Percentiles rank a stretch among this genome's conserved stretches.
Conservation (phyloP, 2,113 vertebrate species). For the Cryptoleucopteryx plumbea region DNA sequence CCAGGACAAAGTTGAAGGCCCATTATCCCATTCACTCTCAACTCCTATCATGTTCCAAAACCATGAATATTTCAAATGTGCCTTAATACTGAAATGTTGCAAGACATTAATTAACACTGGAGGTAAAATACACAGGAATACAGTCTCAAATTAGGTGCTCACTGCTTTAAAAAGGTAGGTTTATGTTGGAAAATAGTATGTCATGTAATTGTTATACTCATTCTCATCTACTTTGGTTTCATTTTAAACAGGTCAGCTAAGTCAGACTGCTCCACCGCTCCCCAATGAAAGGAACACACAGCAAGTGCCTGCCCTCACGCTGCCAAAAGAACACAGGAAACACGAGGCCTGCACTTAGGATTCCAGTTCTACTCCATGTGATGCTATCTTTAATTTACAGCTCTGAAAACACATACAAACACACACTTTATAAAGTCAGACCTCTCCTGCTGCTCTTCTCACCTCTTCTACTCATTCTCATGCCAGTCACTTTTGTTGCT, state of each 20-base stretch:
- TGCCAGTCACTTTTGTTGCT: neutral
- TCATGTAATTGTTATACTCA: neutral
- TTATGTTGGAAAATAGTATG: neutral
- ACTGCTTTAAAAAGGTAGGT: neutral
- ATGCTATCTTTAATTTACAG: conserved; percentile 40
- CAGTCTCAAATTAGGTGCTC: neutral
- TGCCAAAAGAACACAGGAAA: conserved; percentile 7
- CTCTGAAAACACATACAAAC: conserved; percentile 6
- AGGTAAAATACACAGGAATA: neutral
- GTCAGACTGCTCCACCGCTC: neutral
- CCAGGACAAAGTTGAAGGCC: neutral
- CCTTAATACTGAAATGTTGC: neutral
- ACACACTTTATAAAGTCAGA: neutral
- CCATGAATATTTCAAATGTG: neutral
- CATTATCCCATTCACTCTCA: neutral
- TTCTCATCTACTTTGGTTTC: neutral
- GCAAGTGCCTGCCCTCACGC: neutral
- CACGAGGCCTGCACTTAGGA: neutral
- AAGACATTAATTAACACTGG: neutral
- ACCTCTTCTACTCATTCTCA: neutral
- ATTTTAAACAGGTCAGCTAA: neutral
- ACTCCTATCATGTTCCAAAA: neutral
- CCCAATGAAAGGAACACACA: neutral
- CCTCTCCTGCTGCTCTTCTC: neutral
- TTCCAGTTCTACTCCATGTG: neutral